Conservation (phyloP, 2,888 invertebrate genomes). For the Heteromyza rotundicornis region DNA sequence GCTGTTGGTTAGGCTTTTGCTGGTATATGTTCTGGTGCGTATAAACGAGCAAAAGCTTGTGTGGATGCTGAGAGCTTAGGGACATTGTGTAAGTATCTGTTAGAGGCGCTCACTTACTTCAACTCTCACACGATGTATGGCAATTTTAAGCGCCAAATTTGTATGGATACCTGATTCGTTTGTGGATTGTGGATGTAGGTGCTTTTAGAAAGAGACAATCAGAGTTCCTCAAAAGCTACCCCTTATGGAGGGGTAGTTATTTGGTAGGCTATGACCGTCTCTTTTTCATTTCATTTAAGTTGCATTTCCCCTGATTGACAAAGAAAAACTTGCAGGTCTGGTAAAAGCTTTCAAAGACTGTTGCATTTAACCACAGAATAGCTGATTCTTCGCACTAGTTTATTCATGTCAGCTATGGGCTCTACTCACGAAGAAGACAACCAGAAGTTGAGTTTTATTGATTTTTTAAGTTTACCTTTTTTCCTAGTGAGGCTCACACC, state of each 20-base stretch:
- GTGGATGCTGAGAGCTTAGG: not conserved
- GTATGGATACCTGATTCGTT: not conserved
- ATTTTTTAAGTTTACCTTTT: constrained; percentile 9
- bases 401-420: not conserved
- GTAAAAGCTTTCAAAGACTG: constrained; percentile 5
- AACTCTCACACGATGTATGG: not conserved
- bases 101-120: not conserved
- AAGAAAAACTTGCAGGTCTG: not conserved
- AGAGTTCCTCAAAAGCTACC: not conserved
- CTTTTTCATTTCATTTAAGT: not conserved
- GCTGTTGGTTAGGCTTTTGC: not conserved
- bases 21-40: too few relatives aligned
- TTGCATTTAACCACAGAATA: not conserved
- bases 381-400: not conserved
- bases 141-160: constrained; percentile 29
- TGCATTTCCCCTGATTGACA: not conserved
- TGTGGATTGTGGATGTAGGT: constrained; percentile 10
- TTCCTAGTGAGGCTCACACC: constrained; percentile 9
- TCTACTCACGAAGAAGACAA: not conserved
- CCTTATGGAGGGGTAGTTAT: not conserved
- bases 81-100: constrained; percentile 24
- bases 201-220: constrained; percentile 19
- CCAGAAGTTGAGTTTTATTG: constrained; percentile 7
- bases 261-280: not conserved
- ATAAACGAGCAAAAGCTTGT: not conserved